phyloP scores from a whole-genome alignment of 2,797 vertebrate species.

The Propithecus deckenii region DNA sequence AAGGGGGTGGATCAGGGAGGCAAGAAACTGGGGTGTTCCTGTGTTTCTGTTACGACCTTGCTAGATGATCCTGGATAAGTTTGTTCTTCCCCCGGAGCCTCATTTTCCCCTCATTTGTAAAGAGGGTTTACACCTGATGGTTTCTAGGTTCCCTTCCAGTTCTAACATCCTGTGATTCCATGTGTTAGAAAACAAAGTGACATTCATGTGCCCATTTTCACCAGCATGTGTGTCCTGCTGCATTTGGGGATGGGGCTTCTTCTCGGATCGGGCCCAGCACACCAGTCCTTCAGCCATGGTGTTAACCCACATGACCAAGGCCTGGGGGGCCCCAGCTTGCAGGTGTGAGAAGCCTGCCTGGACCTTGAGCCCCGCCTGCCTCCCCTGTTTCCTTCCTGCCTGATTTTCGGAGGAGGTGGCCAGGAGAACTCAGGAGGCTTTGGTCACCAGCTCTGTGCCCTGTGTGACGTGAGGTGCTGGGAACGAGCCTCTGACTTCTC shows the following conservation, averaged over 20 bases:
- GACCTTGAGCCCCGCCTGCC: neutral
- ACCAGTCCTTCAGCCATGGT: neutral
- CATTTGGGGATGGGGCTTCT: neutral
- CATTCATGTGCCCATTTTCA: neutral
- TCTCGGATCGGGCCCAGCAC: neutral
- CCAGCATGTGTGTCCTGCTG: too few species aligned
- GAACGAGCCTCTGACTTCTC: neutral
- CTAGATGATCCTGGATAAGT: neutral
- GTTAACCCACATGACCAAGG: fast-evolving
- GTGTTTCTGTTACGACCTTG: neutral
- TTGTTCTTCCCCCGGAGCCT: neutral
- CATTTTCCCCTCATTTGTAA: neutral
- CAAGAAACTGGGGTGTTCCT: neutral
- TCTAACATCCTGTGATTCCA: neutral
- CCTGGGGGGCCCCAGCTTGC: neutral
- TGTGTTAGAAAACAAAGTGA: neutral
- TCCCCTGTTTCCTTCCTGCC: neutral
- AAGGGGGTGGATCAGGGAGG: neutral
- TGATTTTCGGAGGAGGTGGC: neutral
- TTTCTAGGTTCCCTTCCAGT: neutral
- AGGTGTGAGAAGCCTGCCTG: neutral
- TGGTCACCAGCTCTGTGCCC: neutral
- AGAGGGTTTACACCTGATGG: neutral
- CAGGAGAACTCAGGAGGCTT: neutral
- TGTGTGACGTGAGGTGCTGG: neutral